phyloP scores from a whole-genome alignment of 2,888 invertebrate genomes.

The Caenorhabditis afra region DNA sequence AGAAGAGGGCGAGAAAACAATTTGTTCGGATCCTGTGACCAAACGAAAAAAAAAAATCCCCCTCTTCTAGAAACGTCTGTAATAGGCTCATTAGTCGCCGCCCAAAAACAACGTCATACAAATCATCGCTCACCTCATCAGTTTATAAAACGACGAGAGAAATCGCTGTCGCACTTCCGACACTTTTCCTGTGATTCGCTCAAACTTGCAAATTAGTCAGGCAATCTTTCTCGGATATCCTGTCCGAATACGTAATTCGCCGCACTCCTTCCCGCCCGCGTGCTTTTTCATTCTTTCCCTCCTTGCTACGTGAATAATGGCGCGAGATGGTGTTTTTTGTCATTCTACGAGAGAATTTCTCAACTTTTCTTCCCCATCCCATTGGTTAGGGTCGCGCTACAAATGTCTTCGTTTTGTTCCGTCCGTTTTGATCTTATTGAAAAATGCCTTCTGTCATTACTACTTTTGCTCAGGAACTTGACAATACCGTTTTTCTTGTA shows the following conservation, averaged over 20 bases:
- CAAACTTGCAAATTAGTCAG: slow-evolving; percentile 55
- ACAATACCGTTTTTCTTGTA: too few species aligned
- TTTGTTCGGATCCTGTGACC: slow-evolving; percentile 35
- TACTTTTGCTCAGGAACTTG: too few species aligned
- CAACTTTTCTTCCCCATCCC: too few species aligned
- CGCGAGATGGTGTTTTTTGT: background rate
- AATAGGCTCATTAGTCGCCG: slow-evolving; percentile 34
- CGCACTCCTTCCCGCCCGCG: slow-evolving; percentile 10
- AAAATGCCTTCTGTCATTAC: too few species aligned
- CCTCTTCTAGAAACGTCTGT: slow-evolving; percentile 1
- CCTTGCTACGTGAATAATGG: background rate
- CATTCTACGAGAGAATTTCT: background rate
- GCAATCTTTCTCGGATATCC: slow-evolving; percentile 24
- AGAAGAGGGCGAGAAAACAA: slow-evolving; percentile 18
- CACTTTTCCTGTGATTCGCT: slow-evolving; percentile 41
- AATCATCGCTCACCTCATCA: slow-evolving; percentile 21
- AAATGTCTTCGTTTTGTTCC: too few species aligned
- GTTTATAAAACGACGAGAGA: background rate
- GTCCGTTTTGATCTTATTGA: too few species aligned
- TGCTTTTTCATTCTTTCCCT: slow-evolving; percentile 1
- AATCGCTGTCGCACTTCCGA: slow-evolving; percentile 35
- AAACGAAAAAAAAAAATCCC: background rate
- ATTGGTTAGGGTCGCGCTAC: too few species aligned
- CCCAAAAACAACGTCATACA: slow-evolving; percentile 23
- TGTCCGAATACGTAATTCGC: slow-evolving; percentile 52